Evolutionary conservation across 2,888 invertebrate species (phyloP).

Genomic region (Julus scandinavius): DNA sequence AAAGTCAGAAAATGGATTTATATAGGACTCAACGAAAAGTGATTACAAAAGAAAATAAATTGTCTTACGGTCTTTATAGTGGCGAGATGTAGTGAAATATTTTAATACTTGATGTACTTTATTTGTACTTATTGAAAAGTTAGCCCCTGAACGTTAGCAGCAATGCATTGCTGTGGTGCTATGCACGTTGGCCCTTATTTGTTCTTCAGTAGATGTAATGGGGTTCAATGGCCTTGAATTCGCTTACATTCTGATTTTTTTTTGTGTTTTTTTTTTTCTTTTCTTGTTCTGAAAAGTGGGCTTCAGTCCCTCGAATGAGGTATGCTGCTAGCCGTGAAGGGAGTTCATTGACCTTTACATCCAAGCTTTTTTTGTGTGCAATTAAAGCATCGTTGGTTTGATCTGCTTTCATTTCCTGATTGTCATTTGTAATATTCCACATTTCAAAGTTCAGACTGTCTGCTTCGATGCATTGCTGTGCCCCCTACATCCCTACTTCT

Average conservation of each 20-base stretch:
- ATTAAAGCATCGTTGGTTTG: constrained; percentile 17
- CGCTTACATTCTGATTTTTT: neutral
- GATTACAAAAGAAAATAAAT: too few relatives aligned
- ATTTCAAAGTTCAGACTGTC: constrained; percentile 35
- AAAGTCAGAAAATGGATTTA: too few relatives aligned
- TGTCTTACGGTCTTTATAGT: too few relatives aligned
- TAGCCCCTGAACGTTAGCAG: neutral
- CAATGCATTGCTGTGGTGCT: neutral
- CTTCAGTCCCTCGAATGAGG: neutral
- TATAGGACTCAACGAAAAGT: too few relatives aligned
- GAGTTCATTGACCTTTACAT: constrained; percentile 19
- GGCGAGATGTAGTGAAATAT: too few relatives aligned
- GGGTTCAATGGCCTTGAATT: constrained; percentile 23
- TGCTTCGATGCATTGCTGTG: constrained; percentile 17
- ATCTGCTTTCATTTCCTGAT: constrained; percentile 42
- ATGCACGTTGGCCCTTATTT: neutral
- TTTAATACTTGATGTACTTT: too few relatives aligned
- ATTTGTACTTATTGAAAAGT: neutral
- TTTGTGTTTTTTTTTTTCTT: neutral
- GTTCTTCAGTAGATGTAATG: neutral
- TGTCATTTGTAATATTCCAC: constrained; percentile 39
- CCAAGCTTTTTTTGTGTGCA: constrained; percentile 23
- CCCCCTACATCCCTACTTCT: constrained; percentile 38
- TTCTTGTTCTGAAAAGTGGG: neutral
- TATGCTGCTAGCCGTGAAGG: constrained; percentile 14